Conservation (phyloP, 2,888 invertebrate genomes). For the Drosophila pegasa region DNA sequence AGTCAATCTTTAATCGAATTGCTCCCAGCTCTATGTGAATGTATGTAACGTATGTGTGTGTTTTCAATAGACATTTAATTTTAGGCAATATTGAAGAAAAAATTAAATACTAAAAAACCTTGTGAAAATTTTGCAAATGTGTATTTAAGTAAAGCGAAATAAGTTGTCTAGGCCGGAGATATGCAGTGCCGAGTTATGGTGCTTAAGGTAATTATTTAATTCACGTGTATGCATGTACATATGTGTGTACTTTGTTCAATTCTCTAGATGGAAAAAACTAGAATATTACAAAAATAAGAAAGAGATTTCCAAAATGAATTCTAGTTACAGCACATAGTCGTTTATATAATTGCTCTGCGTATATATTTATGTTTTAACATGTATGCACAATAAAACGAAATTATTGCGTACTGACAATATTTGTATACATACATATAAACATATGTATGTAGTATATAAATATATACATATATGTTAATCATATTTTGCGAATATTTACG, state of each 20-base stretch:
- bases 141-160: slow-evolving; percentile 39
- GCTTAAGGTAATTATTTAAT: slow-evolving; percentile 42
- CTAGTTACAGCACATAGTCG: not conserved
- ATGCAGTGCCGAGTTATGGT: slow-evolving; percentile 45
- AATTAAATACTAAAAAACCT: slow-evolving; percentile 42
- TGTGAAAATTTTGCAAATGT: slow-evolving; percentile 55
- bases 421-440: not conserved
- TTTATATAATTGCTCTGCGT: not conserved
- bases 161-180: slow-evolving; percentile 32
- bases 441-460: not conserved
- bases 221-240: slow-evolving; percentile 17
- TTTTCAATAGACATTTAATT: slow-evolving; percentile 59
- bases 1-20: not conserved
- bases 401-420: not conserved
- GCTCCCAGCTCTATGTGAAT: slow-evolving; percentile 14
- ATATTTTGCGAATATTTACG: too few relatives aligned
- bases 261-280: slow-evolving; percentile 1
- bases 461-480: not conserved
- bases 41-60: slow-evolving; percentile 35
- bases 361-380: not conserved
- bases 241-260: slow-evolving; percentile 4
- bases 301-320: not conserved
- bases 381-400: not conserved
- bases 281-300: not conserved
- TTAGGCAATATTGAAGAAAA: slow-evolving; percentile 52